phyloP scores from a whole-genome alignment of 2,113 vertebrate genomes.

The Pycnonotus jocosus region DNA sequence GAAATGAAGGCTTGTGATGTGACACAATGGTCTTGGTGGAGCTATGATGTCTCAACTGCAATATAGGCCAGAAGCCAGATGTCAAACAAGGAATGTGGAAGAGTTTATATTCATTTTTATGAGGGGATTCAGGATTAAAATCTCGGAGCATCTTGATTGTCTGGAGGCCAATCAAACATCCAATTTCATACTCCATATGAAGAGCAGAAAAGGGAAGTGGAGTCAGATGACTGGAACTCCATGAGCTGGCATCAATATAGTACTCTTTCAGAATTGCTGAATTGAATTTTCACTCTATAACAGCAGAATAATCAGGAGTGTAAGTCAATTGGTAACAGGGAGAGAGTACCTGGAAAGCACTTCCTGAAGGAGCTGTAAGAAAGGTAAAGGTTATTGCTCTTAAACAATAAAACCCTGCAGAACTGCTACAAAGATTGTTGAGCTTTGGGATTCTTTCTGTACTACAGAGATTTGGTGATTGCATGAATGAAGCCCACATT shows the following conservation, averaged over 20 bases:
- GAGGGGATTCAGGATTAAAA: background rate
- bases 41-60: background rate
- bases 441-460: background rate
- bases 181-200: background rate
- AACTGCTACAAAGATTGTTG: background rate
- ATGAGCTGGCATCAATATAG: background rate
- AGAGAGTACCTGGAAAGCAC: background rate
- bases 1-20: background rate
- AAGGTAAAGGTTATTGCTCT: background rate
- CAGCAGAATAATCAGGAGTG: background rate
- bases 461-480: background rate
- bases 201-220: background rate
- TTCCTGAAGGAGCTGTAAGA: background rate
- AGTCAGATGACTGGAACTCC: background rate
- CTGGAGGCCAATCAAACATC: background rate
- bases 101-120: background rate
- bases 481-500: background rate
- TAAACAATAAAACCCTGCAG: background rate
- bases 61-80: background rate
- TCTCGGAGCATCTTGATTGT: background rate
- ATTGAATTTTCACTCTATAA: background rate
- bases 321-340: background rate
- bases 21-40: background rate
- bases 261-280: background rate
- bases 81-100: background rate